These are phyloP conservation scores for Lasioglossum pauxillum DNA, from an alignment of 2,888 invertebrate species.

Conservation along the genomic window DNA sequence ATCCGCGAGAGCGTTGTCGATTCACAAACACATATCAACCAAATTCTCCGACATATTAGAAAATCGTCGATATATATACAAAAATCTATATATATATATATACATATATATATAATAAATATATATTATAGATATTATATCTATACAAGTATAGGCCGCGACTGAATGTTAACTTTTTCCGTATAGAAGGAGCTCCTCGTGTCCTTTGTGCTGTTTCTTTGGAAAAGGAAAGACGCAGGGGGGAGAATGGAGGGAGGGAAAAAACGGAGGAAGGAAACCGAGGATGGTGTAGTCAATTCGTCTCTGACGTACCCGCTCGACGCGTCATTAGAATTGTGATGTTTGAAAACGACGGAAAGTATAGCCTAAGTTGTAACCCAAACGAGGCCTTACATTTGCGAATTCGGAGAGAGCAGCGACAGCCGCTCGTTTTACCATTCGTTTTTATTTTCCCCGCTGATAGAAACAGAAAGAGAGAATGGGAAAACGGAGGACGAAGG, in stretches of 20 bases:
- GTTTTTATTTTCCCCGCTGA: constrained; percentile 15
- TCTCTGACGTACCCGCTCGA: constrained; percentile 25
- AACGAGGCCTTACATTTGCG: constrained; percentile 72
- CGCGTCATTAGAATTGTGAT: constrained; percentile 62
- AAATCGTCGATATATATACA: constrained; percentile 37
- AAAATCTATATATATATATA: constrained; percentile 14
- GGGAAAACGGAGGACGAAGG: not conserved
- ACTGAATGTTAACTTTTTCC: constrained; percentile 31
- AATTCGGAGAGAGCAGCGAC: constrained; percentile 53
- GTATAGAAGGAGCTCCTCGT: constrained; percentile 28
- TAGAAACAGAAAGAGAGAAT: not conserved
- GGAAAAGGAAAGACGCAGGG: not conserved
- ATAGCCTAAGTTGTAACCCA: constrained; percentile 70
- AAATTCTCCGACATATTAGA: constrained; percentile 50
- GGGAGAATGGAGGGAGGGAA: not conserved
- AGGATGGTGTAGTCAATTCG: constrained; percentile 47
- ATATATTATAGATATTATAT: constrained; percentile 13
- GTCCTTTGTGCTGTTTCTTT: constrained; percentile 42
- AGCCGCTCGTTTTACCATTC: constrained; percentile 23
- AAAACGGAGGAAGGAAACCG: not conserved
- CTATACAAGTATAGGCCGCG: constrained; percentile 31
- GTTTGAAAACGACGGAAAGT: constrained; percentile 67
- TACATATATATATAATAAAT: not conserved
- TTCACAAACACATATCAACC: constrained; percentile 54
- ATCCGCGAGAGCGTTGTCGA: constrained; percentile 40